These are phyloP conservation scores for Corythornis vintsioides DNA, from an alignment of 2,113 vertebrate species.

Conservation along the genomic window DNA sequence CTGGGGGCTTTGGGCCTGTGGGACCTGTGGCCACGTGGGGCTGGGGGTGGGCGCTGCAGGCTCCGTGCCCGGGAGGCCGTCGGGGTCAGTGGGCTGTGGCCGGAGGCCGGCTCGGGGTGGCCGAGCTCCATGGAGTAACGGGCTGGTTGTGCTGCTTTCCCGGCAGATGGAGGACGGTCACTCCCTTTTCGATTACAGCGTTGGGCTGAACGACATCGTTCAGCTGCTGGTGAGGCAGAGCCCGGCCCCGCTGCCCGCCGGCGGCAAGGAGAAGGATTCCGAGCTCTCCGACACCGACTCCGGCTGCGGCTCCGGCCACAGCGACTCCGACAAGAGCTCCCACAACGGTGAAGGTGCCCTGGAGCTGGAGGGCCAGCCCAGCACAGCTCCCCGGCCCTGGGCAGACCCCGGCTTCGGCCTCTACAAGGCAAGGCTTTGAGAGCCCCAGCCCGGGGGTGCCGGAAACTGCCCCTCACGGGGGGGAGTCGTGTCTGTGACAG, in stretches of 20 bases:
- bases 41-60: too few relatives aligned
- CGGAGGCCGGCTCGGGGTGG: neutral
- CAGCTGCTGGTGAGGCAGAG: constrained; percentile 90
- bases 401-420: constrained; percentile 80
- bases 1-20: too few relatives aligned
- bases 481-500: neutral
- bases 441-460: fast-evolving
- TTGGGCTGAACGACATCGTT: constrained; percentile 93
- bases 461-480: fast-evolving
- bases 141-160: neutral
- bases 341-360: constrained; percentile 84
- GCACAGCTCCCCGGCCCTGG: constrained; percentile 55
- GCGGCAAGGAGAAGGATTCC: constrained; percentile 83
- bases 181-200: constrained; percentile 93
- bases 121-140: neutral
- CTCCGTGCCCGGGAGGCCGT: too few relatives aligned
- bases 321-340: constrained; percentile 92
- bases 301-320: constrained; percentile 90
- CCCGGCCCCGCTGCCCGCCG: constrained; percentile 38
- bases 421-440: constrained; percentile 80
- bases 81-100: too few relatives aligned
- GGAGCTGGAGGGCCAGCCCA: constrained; percentile 78
- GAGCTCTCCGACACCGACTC: constrained; percentile 95
- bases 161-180: constrained; percentile 94
- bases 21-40: too few relatives aligned